Evolutionary conservation across 2,113 vertebrate species (phyloP), one percentile per base, ranked within the genome.

Genomic region (Lasiurus borealis): DNA sequence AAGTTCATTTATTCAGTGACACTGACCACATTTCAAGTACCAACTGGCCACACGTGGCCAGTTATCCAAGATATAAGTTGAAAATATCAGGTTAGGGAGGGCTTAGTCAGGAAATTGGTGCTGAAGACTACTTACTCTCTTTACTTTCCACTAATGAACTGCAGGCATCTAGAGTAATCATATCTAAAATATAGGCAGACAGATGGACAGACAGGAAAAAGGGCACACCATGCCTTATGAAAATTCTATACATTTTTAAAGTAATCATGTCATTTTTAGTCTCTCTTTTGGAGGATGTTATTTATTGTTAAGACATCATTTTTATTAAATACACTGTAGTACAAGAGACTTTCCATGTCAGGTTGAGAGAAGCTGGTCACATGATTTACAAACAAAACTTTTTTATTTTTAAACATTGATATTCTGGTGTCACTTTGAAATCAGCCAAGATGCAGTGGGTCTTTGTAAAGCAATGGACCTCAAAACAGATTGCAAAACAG

Each of bases 291-390:
- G 98, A 98, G 98, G 97, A 98, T 97, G 97, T 96, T 97, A 96
- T 98, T 98, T 98, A 98, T 98, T 98, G 98, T 99, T 99, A 99
- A 99, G 99, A 99, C 99, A 99, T 99, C 89, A 98, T 98, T 99
- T 99, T 99, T 99, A 99, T 99, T 99, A 99, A 99, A 99, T 99
- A 99, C 99, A 99, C 98, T 98, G 98, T 99, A 99, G 98, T 98
- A 99, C 98, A 99, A 99, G 98, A 99, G 98, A 99, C 98, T 99
- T 98, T 98, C 98, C 99, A 98, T 98, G 98, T 99, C 98, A 98
- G 97, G 98, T 98, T 97, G 97, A 99, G 98, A 98, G 99, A 98
- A 99, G 98, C 99, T 99, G 99, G 98, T 99, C 99, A 99, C 99
- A 98, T 99, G 98, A 99, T 99, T 99, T 99, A 99, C 99, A 99